Evolutionary conservation across 1,140 invertebrate species (phyloP), one percentile per base, ranked within the genome.

Genomic region (Homalodisca vitripennis): DNA sequence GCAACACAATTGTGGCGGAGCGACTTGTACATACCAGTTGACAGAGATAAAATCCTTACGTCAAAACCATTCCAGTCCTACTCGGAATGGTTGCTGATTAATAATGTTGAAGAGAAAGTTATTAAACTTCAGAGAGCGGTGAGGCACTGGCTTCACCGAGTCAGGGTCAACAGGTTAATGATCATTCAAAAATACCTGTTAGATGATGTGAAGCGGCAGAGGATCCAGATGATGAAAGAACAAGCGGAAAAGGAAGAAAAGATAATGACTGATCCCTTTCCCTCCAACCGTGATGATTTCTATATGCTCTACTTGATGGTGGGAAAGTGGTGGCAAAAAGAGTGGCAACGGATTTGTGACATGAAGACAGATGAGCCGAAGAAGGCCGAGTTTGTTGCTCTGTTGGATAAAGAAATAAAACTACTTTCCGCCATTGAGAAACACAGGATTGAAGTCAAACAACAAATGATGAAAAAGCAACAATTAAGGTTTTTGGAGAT

Each of bases 341-440:
- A 87, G 79, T 81, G 85, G 20, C 77, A 83, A 62, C 77, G 83
- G 67, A 85, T 87, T 72, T 84, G 82, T 24, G 79, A 78, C 46
- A 78, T 82, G 64, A 81, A 85, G 72, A 84, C 84, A 22, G 84
- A 84, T 65, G 83, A 83, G 3, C 80, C 84, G 0, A 85, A 84
- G 75, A 83, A 84, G 34, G 84, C 87, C 0, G 84, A 86, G 77
- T 86, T 86, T 75, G 82, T 81, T 51, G 76, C 84, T 30, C 77
- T 88, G 41, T 78, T 89, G 0, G 83, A 88, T 51, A 88, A 86
- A 76, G 87, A 87, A 75, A 84, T 88, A 10, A 82, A 86, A 73
- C 80, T 88, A 74, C 77, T 89, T 1, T 81, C 82, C 17, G 82
- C 83, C 14, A 84, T 89, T 26, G 86, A 88, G 68, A 81, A 81